Evolutionary conservation across 1,140 invertebrate genomes (phyloP).

Genomic region (Hermetia illucens): DNA sequence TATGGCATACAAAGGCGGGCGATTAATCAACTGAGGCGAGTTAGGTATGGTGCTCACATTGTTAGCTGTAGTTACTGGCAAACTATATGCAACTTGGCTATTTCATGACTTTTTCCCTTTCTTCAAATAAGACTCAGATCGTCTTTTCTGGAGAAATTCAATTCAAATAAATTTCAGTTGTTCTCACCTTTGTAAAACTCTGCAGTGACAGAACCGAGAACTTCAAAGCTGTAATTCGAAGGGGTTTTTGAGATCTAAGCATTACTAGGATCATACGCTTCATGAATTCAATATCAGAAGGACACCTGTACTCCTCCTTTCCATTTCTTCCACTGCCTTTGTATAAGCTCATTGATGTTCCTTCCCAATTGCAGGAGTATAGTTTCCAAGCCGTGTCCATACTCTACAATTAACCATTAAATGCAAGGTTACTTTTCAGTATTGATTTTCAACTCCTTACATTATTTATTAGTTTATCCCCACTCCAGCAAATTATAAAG

Average conservation of each 20-base stretch:
- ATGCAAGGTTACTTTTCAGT: background rate
- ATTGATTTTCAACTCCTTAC: background rate
- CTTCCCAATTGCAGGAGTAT: constrained; percentile 1
- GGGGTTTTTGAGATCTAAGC: constrained; percentile 1
- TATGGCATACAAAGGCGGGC: too few relatives aligned
- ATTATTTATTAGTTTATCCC: background rate
- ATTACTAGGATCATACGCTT: constrained; percentile 1
- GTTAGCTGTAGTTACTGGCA: too few relatives aligned
- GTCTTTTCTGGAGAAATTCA: too few relatives aligned
- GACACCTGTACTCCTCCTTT: background rate
- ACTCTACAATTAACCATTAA: background rate
- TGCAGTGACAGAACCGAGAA: constrained; percentile 1
- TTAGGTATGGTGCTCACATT: too few relatives aligned
- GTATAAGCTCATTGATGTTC: background rate
- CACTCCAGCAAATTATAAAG: constrained; percentile 3
- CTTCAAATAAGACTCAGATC: too few relatives aligned
- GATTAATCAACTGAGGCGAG: too few relatives aligned
- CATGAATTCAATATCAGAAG: background rate
- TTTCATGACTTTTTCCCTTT: too few relatives aligned
- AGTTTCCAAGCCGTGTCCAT: background rate
- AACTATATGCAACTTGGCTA: too few relatives aligned
- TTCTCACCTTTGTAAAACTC: constrained; percentile 2
- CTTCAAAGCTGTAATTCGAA: constrained; percentile 1
- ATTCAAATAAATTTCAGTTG: background rate
- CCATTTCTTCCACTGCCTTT: background rate